These are phyloP conservation scores for Gnatocerus cornutus DNA, from an alignment of 2,888 invertebrate genomes.

Conservation along the genomic window DNA sequence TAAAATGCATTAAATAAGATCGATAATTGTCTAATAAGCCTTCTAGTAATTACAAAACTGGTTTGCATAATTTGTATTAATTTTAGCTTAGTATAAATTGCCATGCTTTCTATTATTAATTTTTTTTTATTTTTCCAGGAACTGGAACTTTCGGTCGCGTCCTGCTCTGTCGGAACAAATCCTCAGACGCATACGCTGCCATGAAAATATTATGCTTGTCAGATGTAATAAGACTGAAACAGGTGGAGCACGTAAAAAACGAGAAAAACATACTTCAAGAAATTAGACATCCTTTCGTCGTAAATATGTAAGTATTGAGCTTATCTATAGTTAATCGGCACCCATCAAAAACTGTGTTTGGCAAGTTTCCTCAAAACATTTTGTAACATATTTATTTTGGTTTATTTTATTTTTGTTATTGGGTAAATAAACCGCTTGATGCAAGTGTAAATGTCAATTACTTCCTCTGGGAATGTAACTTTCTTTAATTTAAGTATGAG, in stretches of 20 bases:
- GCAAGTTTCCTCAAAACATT: constrained; percentile 18
- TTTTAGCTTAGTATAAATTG: no score
- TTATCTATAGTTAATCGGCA: constrained; percentile 17
- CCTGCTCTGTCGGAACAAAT: constrained; percentile 89
- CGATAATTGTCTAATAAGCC: no score
- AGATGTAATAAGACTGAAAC: constrained; percentile 94
- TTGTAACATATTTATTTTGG: constrained; percentile 8
- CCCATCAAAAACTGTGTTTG: constrained; percentile 1
- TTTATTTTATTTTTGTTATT: constrained; percentile 22
- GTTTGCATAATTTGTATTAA: no score
- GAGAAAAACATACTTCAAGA: constrained; percentile 94
- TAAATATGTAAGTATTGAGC: constrained; percentile 85
- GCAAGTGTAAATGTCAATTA: constrained; percentile 6
- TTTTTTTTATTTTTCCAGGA: constrained; percentile 73
- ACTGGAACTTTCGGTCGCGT: constrained; percentile 98
- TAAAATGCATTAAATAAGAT: no score
- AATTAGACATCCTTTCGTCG: constrained; percentile 96
- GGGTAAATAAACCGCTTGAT: constrained; percentile 29
- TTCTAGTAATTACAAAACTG: no score
- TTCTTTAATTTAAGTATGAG: constrained; percentile 17
- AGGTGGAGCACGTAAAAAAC: constrained; percentile 98
- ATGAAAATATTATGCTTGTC: constrained; percentile 96
- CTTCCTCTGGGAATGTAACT: constrained; percentile 27
- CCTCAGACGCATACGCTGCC: constrained; percentile 87
- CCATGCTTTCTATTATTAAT: not conserved